Percentiles rank a stretch among this genome's conserved stretches.
Conservation (phyloP, 2,888 invertebrate genomes). For the Venustoraphidia nigricollis region DNA sequence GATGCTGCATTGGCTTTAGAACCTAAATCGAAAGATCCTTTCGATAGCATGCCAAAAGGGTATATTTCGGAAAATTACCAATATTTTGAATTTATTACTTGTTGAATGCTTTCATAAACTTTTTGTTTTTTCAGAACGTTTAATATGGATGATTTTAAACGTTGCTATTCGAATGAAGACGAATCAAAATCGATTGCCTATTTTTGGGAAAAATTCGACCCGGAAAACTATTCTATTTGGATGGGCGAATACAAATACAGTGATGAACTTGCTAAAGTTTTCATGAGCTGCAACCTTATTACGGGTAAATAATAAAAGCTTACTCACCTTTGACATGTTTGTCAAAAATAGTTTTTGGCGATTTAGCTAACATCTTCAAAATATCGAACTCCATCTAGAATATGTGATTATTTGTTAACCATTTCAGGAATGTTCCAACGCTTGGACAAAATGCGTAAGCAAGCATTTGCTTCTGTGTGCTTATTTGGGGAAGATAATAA, state of each 20-base stretch:
- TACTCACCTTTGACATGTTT: not conserved
- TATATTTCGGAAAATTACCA: constrained; percentile 18
- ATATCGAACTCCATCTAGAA: too few species aligned
- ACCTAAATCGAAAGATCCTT: constrained; percentile 82
- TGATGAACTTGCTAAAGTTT: constrained; percentile 77
- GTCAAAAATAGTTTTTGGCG: not conserved
- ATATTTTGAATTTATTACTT: not conserved
- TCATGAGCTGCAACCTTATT: constrained; percentile 98
- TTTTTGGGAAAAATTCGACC: constrained; percentile 97
- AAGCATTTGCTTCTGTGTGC: constrained; percentile 85
- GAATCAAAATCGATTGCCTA: constrained; percentile 87
- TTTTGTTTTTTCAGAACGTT: constrained; percentile 48
- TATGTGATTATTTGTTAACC: too few species aligned
- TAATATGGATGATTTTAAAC: constrained; percentile 94
- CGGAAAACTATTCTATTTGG: constrained; percentile 95
- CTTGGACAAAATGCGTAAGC: constrained; percentile 94
- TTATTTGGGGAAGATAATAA: constrained; percentile 87
- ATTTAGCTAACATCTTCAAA: not conserved
- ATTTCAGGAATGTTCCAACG: constrained; percentile 89
- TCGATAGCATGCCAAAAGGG: constrained; percentile 80
- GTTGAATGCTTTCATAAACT: constrained; percentile 2
- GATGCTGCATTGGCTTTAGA: constrained; percentile 56
- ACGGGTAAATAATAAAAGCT: constrained; percentile 38
- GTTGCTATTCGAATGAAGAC: constrained; percentile 92
- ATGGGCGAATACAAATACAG: constrained; percentile 92